Base-by-base conservation (phyloP, 2,888 invertebrate species). In the Therioaphis trifolii region DNA sequence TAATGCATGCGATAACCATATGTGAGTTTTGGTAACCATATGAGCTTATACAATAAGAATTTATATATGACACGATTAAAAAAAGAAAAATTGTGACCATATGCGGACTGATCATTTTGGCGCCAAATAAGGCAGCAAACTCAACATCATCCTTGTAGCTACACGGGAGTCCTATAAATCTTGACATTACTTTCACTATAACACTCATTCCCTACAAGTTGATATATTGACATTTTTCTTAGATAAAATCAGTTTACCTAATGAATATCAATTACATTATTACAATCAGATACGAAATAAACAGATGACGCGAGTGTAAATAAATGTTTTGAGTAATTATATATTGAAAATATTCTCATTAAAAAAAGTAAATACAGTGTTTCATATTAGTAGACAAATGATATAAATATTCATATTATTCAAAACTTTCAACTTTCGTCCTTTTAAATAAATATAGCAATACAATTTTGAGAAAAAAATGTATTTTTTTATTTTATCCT, bases 61-160 rank as follows among this genome's bases (percentile, higher is more conserved):
- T 80, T 52, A 35, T 63, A 74, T 74, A 63, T 74, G 72, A 63
- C 82, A 82, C 74, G 63, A 40, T 74, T 61, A 72, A 72, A 49
- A 61, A 49, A 61, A 72, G 29, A 82, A 74, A 72, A 82, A 82
- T 74, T 72, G 82, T 52, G 71, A 82, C 82, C 82, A 82, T 82
- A 82, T 72, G 82, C 9, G 82, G 72, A 72, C 72, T 24, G 82
- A 82, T 74, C 82, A 29, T 63, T 82, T 52, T 24, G 72, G 74
- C 40, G 72, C 82, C 82, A 82, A 82, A 82, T 82, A 82, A 74
- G 82, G 82, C 49, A 74, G 74, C 40, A 82, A 82, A 82, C 82
- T 63, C 72, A 40, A 82, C 63, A 61, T 80, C 69, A 80, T 82
- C 82, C 82, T 82, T 82, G 82, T 63, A 61, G 35, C 63, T 35